A percentile compares a stretch with the other conserved stretches of the same genome.
These are phyloP conservation scores for Trichopoda pennipes DNA, from an alignment of 2,888 invertebrate genomes.

Conservation along the genomic window DNA sequence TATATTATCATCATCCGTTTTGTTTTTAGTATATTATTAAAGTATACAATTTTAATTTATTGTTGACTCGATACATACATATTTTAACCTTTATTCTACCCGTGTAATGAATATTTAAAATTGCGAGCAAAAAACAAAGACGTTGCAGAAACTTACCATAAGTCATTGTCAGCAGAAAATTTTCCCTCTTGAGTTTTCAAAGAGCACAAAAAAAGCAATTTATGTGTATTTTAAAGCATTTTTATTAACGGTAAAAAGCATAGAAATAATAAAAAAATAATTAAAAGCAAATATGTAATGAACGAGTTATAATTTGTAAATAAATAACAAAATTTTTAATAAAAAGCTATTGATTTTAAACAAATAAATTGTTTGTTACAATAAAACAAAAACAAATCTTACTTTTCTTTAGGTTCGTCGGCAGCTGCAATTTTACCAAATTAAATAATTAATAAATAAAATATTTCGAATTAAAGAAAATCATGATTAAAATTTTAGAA, in stretches of 20 bases:
- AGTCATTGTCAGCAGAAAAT: conserved; percentile 44
- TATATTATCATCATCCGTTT: too few relatives aligned
- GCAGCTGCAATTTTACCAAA: conserved; percentile 87
- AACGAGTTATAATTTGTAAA: background rate
- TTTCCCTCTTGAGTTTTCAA: conserved; percentile 55
- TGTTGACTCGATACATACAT: too few relatives aligned
- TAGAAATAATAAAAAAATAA: conserved; percentile 1
- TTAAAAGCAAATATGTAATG: background rate
- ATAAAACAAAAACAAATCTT: conserved; percentile 81
- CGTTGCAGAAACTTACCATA: conserved; percentile 59
- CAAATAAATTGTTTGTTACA: background rate
- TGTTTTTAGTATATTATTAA: too few relatives aligned
- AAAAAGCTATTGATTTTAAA: background rate
- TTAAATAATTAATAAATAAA: conserved; percentile 33
- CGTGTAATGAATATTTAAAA: too few relatives aligned
- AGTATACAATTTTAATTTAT: too few relatives aligned
- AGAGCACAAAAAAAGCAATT: conserved; percentile 42
- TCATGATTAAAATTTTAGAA: too few relatives aligned
- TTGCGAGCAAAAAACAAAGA: too few relatives aligned
- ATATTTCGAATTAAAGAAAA: background rate
- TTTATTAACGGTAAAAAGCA: conserved; percentile 36
- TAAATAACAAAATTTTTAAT: background rate
- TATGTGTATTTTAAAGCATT: conserved; percentile 41
- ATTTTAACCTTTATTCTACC: background rate
- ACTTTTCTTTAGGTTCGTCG: conserved; percentile 97